These are phyloP conservation scores for Melanophora roralis DNA, from an alignment of 2,888 invertebrate genomes.

Conservation along the genomic window DNA sequence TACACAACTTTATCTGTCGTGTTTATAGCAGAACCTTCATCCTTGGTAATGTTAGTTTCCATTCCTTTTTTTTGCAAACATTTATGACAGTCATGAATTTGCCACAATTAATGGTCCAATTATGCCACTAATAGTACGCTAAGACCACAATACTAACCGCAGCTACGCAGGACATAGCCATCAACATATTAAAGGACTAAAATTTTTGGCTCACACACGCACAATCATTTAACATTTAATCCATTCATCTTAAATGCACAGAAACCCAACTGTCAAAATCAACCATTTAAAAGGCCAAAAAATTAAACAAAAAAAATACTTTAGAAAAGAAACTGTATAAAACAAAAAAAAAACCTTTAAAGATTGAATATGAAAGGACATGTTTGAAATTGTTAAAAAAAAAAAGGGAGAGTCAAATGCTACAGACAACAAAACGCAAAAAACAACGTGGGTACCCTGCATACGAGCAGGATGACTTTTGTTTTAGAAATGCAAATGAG, in stretches of 20 bases:
- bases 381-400: slow-evolving; percentile 31
- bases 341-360: not conserved
- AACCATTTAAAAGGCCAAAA: slow-evolving; percentile 9
- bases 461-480: slow-evolving; percentile 51
- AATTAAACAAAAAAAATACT: not conserved
- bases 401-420: slow-evolving; percentile 13
- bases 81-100: slow-evolving; percentile 69
- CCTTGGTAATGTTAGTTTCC: slow-evolving; percentile 23
- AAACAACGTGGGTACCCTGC: slow-evolving; percentile 18
- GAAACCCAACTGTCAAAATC: not conserved
- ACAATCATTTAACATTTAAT: slow-evolving; percentile 28
- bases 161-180: slow-evolving; percentile 33
- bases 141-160: slow-evolving; percentile 10
- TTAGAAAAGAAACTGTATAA: not conserved
- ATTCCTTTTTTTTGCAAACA: slow-evolving; percentile 39
- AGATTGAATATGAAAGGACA: slow-evolving; percentile 20
- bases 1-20: too few relatives aligned
- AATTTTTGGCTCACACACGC: slow-evolving; percentile 14
- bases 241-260: slow-evolving; percentile 31
- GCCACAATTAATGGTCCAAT: slow-evolving; percentile 76
- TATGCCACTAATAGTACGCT: slow-evolving; percentile 71
- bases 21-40: slow-evolving; percentile 24
- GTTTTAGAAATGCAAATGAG: slow-evolving; percentile 61
- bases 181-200: slow-evolving; percentile 30
- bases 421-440: slow-evolving; percentile 20